Percentiles rank a stretch among this genome's conserved stretches.
These are phyloP conservation scores for Apotomis capreana DNA, from an alignment of 2,888 invertebrate species.

Conservation along the genomic window DNA sequence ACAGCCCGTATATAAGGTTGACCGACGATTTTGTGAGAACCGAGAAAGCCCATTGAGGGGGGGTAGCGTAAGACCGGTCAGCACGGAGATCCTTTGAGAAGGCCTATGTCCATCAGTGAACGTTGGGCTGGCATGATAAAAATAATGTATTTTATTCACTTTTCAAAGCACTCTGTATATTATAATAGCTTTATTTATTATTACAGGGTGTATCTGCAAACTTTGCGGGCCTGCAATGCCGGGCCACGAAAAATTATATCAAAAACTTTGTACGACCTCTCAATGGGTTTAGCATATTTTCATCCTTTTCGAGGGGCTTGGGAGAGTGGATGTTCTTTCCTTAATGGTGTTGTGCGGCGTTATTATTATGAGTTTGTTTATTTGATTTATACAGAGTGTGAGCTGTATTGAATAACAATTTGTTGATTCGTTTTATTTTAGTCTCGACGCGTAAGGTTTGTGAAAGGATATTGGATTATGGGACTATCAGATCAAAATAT, in stretches of 20 bases:
- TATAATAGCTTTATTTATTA: conserved; percentile 39
- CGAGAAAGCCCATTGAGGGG: no score
- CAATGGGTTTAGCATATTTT: conserved; percentile 29
- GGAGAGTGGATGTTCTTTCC: conserved; percentile 12
- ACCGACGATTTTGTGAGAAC: no score
- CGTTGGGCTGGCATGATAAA: no score
- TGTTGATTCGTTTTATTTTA: not conserved
- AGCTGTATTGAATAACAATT: not conserved
- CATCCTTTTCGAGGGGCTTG: conserved; percentile 8
- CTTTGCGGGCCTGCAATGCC: conserved; percentile 22
- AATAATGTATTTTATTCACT: not conserved
- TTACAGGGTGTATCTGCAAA: conserved; percentile 29
- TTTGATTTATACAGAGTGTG: conserved; percentile 1
- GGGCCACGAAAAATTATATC: conserved; percentile 34
- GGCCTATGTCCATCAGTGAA: no score
- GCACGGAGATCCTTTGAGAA: no score
- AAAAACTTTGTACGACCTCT: conserved; percentile 26
- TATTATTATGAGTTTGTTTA: conserved; percentile 10
- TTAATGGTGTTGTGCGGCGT: conserved; percentile 17
- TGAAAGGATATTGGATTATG: no score
- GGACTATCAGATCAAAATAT: no score
- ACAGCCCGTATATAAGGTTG: no score
- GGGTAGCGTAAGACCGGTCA: no score
- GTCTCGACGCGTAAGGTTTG: not conserved
- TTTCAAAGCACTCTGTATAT: conserved; percentile 11